These are phyloP conservation scores for Synanthedon andrenaeformis DNA, from an alignment of 2,888 invertebrate species.

Conservation along the genomic window DNA sequence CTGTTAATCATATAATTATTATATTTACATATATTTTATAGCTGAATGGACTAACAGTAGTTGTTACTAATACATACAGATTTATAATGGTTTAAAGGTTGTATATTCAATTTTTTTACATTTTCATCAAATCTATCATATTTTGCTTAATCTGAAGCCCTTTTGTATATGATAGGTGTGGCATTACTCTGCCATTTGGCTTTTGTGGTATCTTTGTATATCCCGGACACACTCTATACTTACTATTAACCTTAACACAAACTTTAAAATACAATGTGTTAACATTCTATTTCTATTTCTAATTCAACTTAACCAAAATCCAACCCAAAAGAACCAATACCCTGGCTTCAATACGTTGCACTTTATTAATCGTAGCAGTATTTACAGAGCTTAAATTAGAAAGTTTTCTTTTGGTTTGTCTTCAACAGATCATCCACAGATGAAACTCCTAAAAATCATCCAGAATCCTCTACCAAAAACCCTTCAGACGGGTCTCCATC, in stretches of 20 bases:
- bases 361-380: constrained; percentile 3
- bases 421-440: constrained; percentile 70
- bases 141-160: neutral
- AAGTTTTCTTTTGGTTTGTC: constrained; percentile 64
- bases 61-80: too few species aligned
- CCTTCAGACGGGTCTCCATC: constrained; percentile 42
- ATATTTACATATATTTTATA: too few species aligned
- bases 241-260: neutral
- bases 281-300: constrained; percentile 10
- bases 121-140: constrained; percentile 4
- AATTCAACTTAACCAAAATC: constrained; percentile 18
- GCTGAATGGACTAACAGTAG: too few species aligned
- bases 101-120: constrained; percentile 8
- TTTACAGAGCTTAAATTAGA: constrained; percentile 52
- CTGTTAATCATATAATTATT: constrained; percentile 19
- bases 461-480: constrained; percentile 51
- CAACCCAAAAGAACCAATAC: constrained; percentile 8
- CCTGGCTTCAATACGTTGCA: constrained; percentile 2
- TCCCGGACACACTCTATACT: constrained; percentile 7
- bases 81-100: constrained; percentile 37
- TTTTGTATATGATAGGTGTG: too few species aligned
- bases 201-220: constrained; percentile 61
- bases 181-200: constrained; percentile 14
- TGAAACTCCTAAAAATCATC: constrained; percentile 51
- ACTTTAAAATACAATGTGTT: constrained; percentile 1